Base-by-base conservation (phyloP, 1,140 invertebrate species). In the Drosophila pseudoobscura region DNA sequence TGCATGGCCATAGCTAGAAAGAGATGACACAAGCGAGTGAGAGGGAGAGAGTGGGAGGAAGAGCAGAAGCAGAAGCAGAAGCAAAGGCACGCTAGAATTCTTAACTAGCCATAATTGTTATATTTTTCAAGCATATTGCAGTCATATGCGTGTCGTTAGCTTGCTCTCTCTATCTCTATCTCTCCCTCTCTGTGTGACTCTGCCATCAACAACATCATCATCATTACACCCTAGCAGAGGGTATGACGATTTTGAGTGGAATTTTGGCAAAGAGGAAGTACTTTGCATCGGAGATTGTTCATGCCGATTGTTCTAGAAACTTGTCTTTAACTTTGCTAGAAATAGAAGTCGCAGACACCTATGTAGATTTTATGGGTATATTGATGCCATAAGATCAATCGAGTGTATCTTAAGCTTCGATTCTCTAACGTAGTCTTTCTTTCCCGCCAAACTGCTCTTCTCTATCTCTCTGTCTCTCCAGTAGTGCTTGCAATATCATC, bases 21-120 rank as follows among this genome's bases (percentile, higher is more conserved):
- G 35, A 57, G 51, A 57, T 56, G 50, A 45, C 9, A 4, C 24
- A 51, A 49, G 35, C 24, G 39, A 44, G 11, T 26, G 22, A 17
- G 61, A 17, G 64, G 5, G 5, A 31, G 51, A 8, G 8, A 11
- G 8, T 5, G 31, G 7, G 22, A 5, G 43, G 3, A 8, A 26
- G 4, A n/a, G 13, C 49, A 0, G 24, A 26, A 20, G 20, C 20
- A 22, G 7, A 43, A 17, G 17, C 41, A 15, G 9, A 60, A 44
- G 47, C 20, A 51, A 44, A 65, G 59, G 71, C 75, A 75, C 47
- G 79, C 61, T 52, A 64, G 60, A 74, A 73, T 64, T 85, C 76
- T 76, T 76, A 85, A 80, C 80, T 73, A 80, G 66, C 70, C 71
- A 64, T 83, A 83, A 83, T 83, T 83, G 79, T 83, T 83, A 85